Evolutionary conservation across 1,140 invertebrate species (phyloP).

Genomic region (Charaxes varanes): DNA sequence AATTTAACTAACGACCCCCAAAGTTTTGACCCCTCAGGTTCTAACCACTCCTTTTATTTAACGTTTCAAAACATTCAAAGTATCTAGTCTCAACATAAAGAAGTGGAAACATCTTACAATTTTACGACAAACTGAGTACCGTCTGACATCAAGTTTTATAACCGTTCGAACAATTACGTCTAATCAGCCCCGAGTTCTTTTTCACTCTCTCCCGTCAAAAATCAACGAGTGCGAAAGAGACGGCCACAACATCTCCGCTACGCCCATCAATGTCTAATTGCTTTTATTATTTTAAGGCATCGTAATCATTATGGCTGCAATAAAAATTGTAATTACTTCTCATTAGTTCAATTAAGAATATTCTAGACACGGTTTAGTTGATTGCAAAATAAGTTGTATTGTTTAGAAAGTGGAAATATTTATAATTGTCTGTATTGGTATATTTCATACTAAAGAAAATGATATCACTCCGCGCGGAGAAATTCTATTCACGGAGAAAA

Average conservation of each 20-base stretch:
- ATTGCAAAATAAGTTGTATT: conserved; percentile 51
- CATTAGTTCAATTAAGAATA: conserved; percentile 74
- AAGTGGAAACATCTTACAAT: conserved; percentile 49
- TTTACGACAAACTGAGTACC: conserved; percentile 69
- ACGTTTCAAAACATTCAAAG: conserved; percentile 2
- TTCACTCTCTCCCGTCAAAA: conserved; percentile 26
- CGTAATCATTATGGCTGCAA: conserved; percentile 72
- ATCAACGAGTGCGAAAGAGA: conserved; percentile 35
- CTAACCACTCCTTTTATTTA: conserved; percentile 1
- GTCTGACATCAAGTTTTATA: conserved; percentile 71
- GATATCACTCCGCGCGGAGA: too few species aligned
- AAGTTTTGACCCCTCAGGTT: too few species aligned
- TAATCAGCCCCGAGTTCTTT: conserved; percentile 49
- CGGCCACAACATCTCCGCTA: conserved; percentile 41
- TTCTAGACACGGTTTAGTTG: conserved; percentile 69
- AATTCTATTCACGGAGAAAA: too few species aligned
- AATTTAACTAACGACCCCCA: too few species aligned
- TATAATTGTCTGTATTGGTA: too few species aligned
- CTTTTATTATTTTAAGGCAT: conserved; percentile 74
- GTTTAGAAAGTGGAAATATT: conserved; percentile 48
- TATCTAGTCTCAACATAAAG: conserved; percentile 37
- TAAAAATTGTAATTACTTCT: conserved; percentile 74
- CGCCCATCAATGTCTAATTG: conserved; percentile 72
- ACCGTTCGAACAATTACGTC: conserved; percentile 71
- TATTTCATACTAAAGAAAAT: too few species aligned